Conservation (phyloP, 2,113 vertebrate genomes). For the Pelvicachromis taeniatus region DNA sequence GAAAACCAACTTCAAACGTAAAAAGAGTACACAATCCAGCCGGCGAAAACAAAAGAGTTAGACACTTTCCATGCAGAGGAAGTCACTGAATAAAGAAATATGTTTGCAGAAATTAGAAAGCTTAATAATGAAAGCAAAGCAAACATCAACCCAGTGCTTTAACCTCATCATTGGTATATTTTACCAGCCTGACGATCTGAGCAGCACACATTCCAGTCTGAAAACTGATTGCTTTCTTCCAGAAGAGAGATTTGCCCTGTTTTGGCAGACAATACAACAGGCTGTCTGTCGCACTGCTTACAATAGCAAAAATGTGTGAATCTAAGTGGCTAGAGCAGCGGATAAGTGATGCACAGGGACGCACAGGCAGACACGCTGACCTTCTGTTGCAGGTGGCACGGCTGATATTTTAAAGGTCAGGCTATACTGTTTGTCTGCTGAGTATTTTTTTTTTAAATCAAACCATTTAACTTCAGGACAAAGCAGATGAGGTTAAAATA, state of each 20-base stretch:
- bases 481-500: background rate
- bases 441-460: background rate
- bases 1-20: background rate
- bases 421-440: slow-evolving; percentile 8
- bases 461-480: background rate
- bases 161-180: background rate
- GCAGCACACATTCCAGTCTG: background rate
- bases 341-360: background rate
- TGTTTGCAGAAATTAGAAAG: background rate
- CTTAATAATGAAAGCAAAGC: background rate
- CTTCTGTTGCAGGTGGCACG: slow-evolving; percentile 39
- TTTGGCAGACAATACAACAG: background rate
- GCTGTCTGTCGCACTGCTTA: background rate
- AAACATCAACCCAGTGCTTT: background rate
- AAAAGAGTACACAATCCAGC: background rate
- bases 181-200: background rate
- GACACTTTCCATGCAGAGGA: background rate
- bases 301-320: background rate
- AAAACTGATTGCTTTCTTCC: background rate
- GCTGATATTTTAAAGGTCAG: slow-evolving; percentile 27
- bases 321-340: background rate
- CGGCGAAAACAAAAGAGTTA: background rate
- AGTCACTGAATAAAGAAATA: background rate
- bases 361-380: slow-evolving; percentile 22
- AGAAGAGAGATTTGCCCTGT: background rate